phyloP scores from a whole-genome alignment of 1,140 invertebrate species.

The Periplaneta americana region DNA sequence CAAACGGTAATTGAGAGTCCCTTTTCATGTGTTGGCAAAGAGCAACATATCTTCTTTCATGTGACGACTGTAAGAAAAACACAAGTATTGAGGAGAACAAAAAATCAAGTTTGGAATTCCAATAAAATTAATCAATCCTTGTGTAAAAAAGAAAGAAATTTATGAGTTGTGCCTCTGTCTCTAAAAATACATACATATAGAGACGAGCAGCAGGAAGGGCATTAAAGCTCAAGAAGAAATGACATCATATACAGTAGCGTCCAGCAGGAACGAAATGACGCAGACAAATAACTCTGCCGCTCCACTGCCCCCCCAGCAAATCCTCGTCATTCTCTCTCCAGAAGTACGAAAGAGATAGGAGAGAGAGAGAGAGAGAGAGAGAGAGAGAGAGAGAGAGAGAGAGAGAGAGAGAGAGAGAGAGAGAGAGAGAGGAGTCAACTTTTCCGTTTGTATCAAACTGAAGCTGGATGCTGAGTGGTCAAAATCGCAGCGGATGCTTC shows the following conservation, averaged over 20 bases:
- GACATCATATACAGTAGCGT: neutral
- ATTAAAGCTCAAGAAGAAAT: neutral
- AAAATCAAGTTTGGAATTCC: no score
- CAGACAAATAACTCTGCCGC: neutral
- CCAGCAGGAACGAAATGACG: neutral
- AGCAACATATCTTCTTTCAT: no score
- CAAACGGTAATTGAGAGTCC: no score
- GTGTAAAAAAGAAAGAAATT: neutral
- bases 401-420: no score
- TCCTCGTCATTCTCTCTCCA: neutral
- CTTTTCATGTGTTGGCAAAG: no score
- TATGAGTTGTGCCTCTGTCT: neutral
- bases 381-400: no score
- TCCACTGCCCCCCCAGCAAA: no score
- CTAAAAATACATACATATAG: neutral
- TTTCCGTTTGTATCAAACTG: neutral
- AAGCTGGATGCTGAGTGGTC: neutral
- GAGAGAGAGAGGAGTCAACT: neutral
- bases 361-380: no score
- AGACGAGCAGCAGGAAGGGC: neutral
- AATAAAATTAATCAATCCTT: neutral
- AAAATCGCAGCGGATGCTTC: neutral
- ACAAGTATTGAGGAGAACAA: no score
- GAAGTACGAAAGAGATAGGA: neutral
- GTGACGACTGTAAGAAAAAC: no score